Base-by-base conservation (phyloP, 2,888 invertebrate species). In the Dendrolimus houi region DNA sequence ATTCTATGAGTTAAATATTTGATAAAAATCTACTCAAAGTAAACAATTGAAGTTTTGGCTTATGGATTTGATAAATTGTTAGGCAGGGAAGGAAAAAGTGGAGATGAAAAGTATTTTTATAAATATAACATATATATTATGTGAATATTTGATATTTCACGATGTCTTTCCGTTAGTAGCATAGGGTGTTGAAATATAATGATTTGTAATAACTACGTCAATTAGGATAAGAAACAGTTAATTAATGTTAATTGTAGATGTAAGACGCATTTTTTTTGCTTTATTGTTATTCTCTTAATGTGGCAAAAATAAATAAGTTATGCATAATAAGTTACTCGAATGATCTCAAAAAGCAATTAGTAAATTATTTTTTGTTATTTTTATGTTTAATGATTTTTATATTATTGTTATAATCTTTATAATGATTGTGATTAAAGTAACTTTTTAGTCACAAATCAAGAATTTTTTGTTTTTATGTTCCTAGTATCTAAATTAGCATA, bases 41-140 rank as follows among this genome's bases (percentile, higher is more conserved):
- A 6, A 29, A 29, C 29, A 1, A 29, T 29, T 29, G 29, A 29
- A 29, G 29, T 29, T 29, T 29, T 29, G 29, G 29, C 29, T 29
- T 29, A 29, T 29, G 29, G 29, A 29, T 29, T 29, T 29, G 29
- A 29, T 29, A 29, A 29, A 29, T 29, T 29, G 29, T 29, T 29
- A 29, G 29, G 29, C 29, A 29, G 29, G 29, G 29, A 29, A 6
- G 29, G 29, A 29, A 58, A 59, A 62, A 64, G 60, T 63, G 64
- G 66, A 66, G 67, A 67, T 75, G 62, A 75, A 58, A 69, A 61
- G 74, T 79, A 79, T 79, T 78, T 79, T 77, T 76, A 76, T 78
- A 79, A 65, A 71, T 64, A 69, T 68, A 66, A 61, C 57, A 59
- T 62, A 64, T 63, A 52, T 52, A 71, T 67, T 66, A 66, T 62